Evolutionary conservation across 2,113 vertebrate genomes (phyloP).

Genomic region (Hystrix brachyura): DNA sequence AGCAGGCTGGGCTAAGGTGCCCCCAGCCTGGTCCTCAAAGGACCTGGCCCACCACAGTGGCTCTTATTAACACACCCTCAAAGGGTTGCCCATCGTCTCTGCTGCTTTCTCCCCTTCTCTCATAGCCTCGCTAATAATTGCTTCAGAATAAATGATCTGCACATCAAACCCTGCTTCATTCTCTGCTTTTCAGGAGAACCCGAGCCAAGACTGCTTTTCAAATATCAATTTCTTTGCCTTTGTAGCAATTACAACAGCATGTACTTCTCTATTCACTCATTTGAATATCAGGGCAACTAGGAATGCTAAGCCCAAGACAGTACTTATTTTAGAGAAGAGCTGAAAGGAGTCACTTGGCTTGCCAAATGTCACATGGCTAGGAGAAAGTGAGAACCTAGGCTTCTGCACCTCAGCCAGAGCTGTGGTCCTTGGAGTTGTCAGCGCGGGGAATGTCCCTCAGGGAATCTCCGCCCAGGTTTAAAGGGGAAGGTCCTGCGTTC

Average conservation of each 20-base stretch:
- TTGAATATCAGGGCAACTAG: background rate
- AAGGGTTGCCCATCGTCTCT: background rate
- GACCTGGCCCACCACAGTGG: accelerated
- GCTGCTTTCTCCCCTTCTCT: background rate
- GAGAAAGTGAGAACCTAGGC: background rate
- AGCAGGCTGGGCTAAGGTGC: accelerated
- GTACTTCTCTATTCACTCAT: background rate
- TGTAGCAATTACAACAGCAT: background rate
- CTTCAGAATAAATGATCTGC: background rate
- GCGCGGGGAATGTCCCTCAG: background rate
- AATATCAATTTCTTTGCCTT: background rate
- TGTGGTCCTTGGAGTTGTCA: background rate
- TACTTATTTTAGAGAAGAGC: background rate
- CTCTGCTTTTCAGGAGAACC: background rate
- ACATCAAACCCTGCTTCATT: background rate
- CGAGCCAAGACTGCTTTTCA: background rate
- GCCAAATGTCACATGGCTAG: background rate
- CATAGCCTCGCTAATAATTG: background rate
- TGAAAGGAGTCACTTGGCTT: background rate
- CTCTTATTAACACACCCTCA: too few relatives aligned
- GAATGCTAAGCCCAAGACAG: background rate
- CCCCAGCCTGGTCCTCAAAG: accelerated
- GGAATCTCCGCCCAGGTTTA: background rate
- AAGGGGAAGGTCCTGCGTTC: background rate
- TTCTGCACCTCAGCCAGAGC: background rate